These are phyloP conservation scores for Panopea generosa DNA, from an alignment of 2,888 invertebrate genomes.

Conservation along the genomic window DNA sequence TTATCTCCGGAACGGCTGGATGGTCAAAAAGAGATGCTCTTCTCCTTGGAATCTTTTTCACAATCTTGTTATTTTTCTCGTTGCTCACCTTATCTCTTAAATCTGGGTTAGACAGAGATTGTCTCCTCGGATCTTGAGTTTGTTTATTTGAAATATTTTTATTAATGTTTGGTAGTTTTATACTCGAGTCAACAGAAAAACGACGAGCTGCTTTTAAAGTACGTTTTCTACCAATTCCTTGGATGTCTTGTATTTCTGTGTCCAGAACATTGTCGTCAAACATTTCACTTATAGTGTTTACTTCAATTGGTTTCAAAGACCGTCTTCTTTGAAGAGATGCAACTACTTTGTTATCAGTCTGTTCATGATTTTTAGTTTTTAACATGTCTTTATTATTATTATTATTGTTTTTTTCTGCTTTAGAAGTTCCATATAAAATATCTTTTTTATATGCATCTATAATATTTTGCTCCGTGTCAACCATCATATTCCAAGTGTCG, in stretches of 20 bases:
- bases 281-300: not conserved
- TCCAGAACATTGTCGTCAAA: conserved; percentile 8
- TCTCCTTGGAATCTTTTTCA: no score
- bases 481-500: conserved; percentile 40
- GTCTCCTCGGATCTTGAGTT: no score
- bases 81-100: no score
- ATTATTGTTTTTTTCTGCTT: not conserved
- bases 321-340: not conserved
- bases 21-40: no score
- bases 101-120: no score
- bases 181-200: not conserved
- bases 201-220: not conserved
- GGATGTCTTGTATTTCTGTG: conserved; percentile 12
- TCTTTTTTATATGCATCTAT: conserved; percentile 38
- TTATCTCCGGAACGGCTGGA: not conserved
- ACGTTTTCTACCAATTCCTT: not conserved
- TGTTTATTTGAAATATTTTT: not conserved
- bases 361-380: not conserved
- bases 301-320: conserved; percentile 10
- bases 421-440: conserved; percentile 27
- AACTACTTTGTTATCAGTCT: not conserved
- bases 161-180: conserved; percentile 19
- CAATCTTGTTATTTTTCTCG: no score
- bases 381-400: no score
- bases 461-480: conserved; percentile 26